Evolutionary conservation across 2,113 vertebrate species (phyloP).

Genomic region (Nycticorax nycticorax): DNA sequence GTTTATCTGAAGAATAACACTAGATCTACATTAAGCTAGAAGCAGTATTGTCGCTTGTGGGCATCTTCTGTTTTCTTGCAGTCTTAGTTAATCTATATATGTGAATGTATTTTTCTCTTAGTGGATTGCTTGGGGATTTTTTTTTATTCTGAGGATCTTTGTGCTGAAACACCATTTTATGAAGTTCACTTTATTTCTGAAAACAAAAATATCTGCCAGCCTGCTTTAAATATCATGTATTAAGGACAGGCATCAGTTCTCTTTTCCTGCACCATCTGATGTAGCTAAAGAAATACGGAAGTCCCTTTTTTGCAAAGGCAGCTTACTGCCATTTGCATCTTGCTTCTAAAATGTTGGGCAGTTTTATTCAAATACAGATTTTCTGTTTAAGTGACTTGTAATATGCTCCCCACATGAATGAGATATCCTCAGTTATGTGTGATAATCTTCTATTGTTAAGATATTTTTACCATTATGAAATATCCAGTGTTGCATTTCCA

Average conservation of each 20-base stretch:
- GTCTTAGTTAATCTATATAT: neutral
- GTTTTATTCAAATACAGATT: neutral
- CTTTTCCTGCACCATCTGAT: neutral
- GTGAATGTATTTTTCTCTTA: neutral
- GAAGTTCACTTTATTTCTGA: neutral
- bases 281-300: neutral
- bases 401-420: neutral
- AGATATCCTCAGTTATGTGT: neutral
- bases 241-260: neutral
- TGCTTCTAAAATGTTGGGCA: neutral
- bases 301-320: neutral
- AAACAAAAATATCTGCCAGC: neutral
- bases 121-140: neutral
- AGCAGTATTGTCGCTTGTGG: neutral
- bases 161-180: neutral
- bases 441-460: neutral
- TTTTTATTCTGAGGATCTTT: neutral
- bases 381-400: neutral
- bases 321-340: neutral
- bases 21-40: slow-evolving; percentile 1
- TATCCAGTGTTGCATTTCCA: neutral
- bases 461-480: slow-evolving; percentile 23
- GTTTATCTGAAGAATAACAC: slow-evolving; percentile 25
- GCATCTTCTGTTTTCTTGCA: neutral
- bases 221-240: neutral